Conservation (phyloP, 2,888 invertebrate genomes). For the Synanthedon tipuliformis region DNA sequence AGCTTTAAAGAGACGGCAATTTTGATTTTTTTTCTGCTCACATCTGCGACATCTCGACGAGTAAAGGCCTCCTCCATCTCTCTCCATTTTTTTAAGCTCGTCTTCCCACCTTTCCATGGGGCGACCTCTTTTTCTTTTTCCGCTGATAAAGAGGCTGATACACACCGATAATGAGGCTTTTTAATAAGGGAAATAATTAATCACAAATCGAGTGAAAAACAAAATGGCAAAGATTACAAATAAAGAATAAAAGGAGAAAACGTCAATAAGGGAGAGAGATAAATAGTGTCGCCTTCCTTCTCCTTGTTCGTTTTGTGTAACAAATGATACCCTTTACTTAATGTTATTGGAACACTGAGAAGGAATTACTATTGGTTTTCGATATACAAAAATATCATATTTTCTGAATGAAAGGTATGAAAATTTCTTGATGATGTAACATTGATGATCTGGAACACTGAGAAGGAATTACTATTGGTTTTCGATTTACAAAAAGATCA, state of each 20-base stretch:
- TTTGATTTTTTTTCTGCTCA: too few species aligned
- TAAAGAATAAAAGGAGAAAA: slow-evolving; percentile 10
- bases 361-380: background rate
- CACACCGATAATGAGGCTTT: too few species aligned
- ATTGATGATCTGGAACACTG: slow-evolving; percentile 16
- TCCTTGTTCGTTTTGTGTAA: slow-evolving; percentile 17
- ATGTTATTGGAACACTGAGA: slow-evolving; percentile 22
- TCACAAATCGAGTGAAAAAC: slow-evolving; percentile 1
- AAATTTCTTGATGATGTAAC: too few species aligned
- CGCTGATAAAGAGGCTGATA: too few species aligned
- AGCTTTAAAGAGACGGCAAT: background rate
- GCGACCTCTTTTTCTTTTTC: too few species aligned
- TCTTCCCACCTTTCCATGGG: too few species aligned
- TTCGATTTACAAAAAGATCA: background rate
- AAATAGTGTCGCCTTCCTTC: slow-evolving; percentile 14
- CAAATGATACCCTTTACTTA: slow-evolving; percentile 36
- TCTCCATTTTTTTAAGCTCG: too few species aligned
- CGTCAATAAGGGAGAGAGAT: slow-evolving; percentile 22
- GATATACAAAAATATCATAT: background rate
- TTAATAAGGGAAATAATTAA: slow-evolving; percentile 9
- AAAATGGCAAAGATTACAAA: slow-evolving; percentile 8
- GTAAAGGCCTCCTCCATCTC: too few species aligned
- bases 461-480: background rate
- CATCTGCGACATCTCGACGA: too few species aligned
- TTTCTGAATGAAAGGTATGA: too few species aligned